Evolutionary conservation across 2,888 invertebrate genomes (phyloP), one percentile per base, ranked within the genome.

Genomic region (Ectemnius lituratus): DNA sequence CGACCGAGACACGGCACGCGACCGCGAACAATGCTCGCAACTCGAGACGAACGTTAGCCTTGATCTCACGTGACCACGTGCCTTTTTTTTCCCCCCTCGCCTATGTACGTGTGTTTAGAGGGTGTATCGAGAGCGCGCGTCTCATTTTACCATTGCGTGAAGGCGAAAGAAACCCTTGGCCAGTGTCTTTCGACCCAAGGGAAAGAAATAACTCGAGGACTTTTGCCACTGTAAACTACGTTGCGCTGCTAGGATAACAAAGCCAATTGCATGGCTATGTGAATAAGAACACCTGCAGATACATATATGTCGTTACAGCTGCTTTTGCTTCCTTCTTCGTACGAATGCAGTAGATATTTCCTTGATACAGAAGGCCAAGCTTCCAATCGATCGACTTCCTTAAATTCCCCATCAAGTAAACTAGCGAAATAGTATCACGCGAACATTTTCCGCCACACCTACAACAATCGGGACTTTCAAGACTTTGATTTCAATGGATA

Each of bases 21-120:
- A 80, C 74, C 78, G 74, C 72, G 83, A 79, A 86, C 85, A 86
- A 86, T 86, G 71, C 81, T 72, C 63, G 84, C 63, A 83, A 84
- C 80, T 76, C 71, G 82, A 85, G 79, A 85, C 84, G 8, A 37
- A 63, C 78, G 75, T 76, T 79, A 83, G 82, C 85, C 84, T 85
- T 82, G 85, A 80, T 78, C 78, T 61, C 61, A 64, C 63, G 59
- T 47, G 69, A 23, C 71, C 57, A 58, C 62, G 65, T 77, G 58
- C 66, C 27, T 61, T 67, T 59, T 70, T 65, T n/a, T n/a, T n/a
- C n/a, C n/a, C n/a, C n/a, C n/a, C n/a, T 65, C 56, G 16, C 23
- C 23, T 37, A 1, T 11, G 37, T 37, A 37, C n/a, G 5, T n/a
- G 20, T 62, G 65, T 59, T 65, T 59, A 37, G 61, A 65, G 60